Conservation (phyloP, 2,113 vertebrate species). For the Deroptyus accipitrinus region DNA sequence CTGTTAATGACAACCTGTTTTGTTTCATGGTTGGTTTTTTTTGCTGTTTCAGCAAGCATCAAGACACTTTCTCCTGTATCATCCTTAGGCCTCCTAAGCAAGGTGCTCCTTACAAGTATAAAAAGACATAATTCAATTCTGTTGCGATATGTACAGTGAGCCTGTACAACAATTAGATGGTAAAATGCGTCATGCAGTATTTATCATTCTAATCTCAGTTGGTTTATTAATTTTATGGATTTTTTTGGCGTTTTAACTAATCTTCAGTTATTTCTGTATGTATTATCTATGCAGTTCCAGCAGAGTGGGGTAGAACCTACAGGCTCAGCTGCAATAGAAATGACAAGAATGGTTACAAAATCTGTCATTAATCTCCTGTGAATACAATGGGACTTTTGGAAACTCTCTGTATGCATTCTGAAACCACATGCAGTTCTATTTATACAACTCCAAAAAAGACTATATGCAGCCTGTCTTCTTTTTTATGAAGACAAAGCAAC, state of each 20-base stretch:
- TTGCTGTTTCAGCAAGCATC: not conserved
- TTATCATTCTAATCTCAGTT: not conserved
- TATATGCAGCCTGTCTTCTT: not conserved
- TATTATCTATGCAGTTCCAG: not conserved
- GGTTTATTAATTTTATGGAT: not conserved
- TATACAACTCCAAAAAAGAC: conserved; percentile 1
- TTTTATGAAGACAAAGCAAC: conserved; percentile 20
- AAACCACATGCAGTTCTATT: conserved; percentile 58
- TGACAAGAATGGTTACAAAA: conserved; percentile 40
- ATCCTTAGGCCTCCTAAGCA: fast-evolving
- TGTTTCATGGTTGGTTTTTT: not conserved
- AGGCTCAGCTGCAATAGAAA: conserved; percentile 12
- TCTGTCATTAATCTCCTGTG: conserved; percentile 46
- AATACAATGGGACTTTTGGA: conserved; percentile 40
- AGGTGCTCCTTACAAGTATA: not conserved
- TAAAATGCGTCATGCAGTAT: not conserved
- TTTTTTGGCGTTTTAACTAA: not conserved
- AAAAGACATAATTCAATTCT: not conserved
- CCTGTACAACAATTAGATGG: not conserved
- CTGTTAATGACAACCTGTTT: not conserved
- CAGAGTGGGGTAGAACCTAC: not conserved
- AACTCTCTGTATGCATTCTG: conserved; percentile 22
- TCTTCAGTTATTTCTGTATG: not conserved
- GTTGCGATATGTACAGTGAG: not conserved
- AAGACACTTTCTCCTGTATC: not conserved